Percentiles rank a stretch among this genome's conserved stretches.
phyloP scores from a whole-genome alignment of 2,888 invertebrate genomes.

The Rambutsinella grinnellia region DNA sequence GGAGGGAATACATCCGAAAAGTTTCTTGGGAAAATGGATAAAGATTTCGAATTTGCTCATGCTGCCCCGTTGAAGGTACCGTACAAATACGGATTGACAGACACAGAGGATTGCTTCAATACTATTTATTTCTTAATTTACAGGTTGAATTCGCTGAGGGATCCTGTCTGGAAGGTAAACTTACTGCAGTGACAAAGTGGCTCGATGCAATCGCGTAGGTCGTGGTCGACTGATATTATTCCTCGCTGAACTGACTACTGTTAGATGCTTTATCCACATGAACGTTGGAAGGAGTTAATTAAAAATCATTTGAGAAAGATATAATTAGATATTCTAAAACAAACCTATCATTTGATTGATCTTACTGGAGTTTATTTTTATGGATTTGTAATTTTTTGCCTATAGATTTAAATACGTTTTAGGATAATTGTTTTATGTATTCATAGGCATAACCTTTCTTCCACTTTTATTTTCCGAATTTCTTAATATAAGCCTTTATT shows the following conservation, averaged over 20 bases:
- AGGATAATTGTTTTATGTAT: too few relatives aligned
- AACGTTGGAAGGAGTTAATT: too few relatives aligned
- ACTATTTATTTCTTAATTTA: neutral
- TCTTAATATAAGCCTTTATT: too few relatives aligned
- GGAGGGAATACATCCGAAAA: conserved; percentile 63
- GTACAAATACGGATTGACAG: conserved; percentile 67
- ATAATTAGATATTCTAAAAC: too few relatives aligned
- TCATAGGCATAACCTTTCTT: too few relatives aligned
- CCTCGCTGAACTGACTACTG: conserved; percentile 1
- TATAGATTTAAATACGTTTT: too few relatives aligned
- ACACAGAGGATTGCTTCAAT: neutral
- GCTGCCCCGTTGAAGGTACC: conserved; percentile 75
- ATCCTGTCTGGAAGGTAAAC: conserved; percentile 72
- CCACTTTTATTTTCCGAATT: too few relatives aligned
- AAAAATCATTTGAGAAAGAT: too few relatives aligned
- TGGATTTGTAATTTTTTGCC: too few relatives aligned
- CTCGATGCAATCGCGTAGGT: conserved; percentile 74
- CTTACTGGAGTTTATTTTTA: too few relatives aligned
- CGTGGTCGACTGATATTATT: neutral
- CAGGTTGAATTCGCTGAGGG: conserved; percentile 75
- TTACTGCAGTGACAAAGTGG: conserved; percentile 80
- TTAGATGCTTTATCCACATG: too few relatives aligned
- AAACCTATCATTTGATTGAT: too few relatives aligned
- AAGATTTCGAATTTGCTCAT: conserved; percentile 87
- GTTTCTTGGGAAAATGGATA: conserved; percentile 80